Base-by-base conservation (phyloP, 2,113 vertebrate species). In the Turdus rufiventris region DNA sequence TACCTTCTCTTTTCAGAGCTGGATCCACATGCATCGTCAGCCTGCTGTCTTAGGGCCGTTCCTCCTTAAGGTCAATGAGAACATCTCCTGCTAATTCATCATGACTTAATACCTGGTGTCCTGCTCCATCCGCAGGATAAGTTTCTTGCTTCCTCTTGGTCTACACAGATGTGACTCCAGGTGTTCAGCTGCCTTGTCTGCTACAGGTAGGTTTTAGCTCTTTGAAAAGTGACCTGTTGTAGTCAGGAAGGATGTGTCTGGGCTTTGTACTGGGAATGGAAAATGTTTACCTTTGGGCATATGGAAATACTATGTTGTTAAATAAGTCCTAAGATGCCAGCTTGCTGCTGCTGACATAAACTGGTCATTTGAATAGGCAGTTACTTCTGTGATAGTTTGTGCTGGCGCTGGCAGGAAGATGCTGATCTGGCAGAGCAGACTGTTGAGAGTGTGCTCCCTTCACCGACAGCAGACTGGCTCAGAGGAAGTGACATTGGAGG, bases 181-280 rank as follows among this genome's bases (percentile, higher is more conserved):
- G 90, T 54, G 60, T 93, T 93, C 87, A 62, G 50, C 78, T 57
- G 19, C 79, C 62, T 66, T 48, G 78, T n/a, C 75, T 51, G 31
- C 31, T 54, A 80, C 91, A 96, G 96, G 96, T 97, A 96, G 67
- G 95, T 90, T 88, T 77, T 50, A 91, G 67, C 40, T 71, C 63
- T 90, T 66, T 93, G 60, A 58, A 66, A 87, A 85, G 18, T 79
- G 29, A 48, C 25, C 18, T 89, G 43, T 81, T 92, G 34, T 53
- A 36, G 63, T 40, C 51, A 92, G 60, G 58, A 89, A 47, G 62
- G n/a, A 62, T n/a, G 24, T 45, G 43, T 42, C 53, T 71, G 21
- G 89, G 66, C 29, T 58, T 65, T 73, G 18, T 67, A 16, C 14
- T 25, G 18, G 40, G 14, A 33, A n/a, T 76, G 56, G 54, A 58